A percentile compares a stretch with the other conserved stretches of the same genome.
Evolutionary conservation across 64 coral and sea anemone species (phyloP).

Genomic region (Stichodactyla mertensii): DNA sequence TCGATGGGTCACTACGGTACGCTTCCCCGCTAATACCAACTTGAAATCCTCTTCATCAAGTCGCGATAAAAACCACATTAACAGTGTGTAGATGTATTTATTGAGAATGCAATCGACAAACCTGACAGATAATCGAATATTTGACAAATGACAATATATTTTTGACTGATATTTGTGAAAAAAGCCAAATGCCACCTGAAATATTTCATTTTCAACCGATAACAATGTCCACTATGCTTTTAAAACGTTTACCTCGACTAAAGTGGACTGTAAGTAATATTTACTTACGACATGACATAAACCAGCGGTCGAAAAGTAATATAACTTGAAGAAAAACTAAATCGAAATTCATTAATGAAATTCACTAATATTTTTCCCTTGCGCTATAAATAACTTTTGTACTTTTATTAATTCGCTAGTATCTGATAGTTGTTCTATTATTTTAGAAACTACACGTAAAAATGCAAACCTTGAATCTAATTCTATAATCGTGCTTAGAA

Average conservation of each 20-base stretch:
- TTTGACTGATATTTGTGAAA: neutral
- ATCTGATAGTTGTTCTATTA: too few species aligned
- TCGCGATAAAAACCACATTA: neutral
- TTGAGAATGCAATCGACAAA: neutral
- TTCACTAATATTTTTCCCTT: too few species aligned
- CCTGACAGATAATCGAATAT: neutral
- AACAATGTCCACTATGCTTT: neutral
- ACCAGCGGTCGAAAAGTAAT: too few species aligned
- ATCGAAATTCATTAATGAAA: too few species aligned
- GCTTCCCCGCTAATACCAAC: neutral
- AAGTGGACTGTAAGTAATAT: neutral
- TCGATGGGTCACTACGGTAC: neutral
- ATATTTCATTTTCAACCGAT: neutral
- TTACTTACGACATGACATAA: neutral
- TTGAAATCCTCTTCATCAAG: neutral
- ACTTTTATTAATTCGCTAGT: too few species aligned
- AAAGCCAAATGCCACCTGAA: too few species aligned
- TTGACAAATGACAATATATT: neutral
- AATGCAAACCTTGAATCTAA: too few species aligned
- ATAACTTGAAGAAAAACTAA: too few species aligned
- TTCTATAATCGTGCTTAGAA: too few species aligned
- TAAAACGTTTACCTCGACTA: neutral
- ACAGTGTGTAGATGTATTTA: neutral
- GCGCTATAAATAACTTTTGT: too few species aligned
- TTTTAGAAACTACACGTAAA: too few species aligned